These are phyloP conservation scores for Xenentodon cancila DNA, from an alignment of 2,797 vertebrate species.

Conservation along the genomic window DNA sequence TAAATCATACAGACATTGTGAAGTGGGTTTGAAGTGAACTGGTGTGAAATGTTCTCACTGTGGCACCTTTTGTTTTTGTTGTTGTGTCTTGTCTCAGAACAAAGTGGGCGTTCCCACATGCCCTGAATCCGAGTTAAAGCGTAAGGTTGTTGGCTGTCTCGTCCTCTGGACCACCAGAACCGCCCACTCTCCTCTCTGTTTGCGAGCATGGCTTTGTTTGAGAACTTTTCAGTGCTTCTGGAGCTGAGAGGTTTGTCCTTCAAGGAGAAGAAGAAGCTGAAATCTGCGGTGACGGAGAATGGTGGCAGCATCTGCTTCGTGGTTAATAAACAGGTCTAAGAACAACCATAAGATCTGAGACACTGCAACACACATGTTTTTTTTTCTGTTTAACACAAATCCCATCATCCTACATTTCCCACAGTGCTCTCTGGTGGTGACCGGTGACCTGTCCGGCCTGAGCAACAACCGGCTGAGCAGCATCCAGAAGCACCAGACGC, in stretches of 20 bases:
- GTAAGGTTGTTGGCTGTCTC: too few species aligned
- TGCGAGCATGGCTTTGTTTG: slow-evolving; percentile 79
- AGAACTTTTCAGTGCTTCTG: slow-evolving; percentile 78
- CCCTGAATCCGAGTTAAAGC: too few species aligned
- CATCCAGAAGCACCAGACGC: slow-evolving; percentile 76
- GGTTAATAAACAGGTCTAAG: slow-evolving; percentile 71
- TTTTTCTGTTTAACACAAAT: neutral
- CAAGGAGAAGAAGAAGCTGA: slow-evolving; percentile 82
- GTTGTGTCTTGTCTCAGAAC: too few species aligned
- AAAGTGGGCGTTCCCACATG: too few species aligned
- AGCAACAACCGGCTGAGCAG: slow-evolving; percentile 76
- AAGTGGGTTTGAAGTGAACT: too few species aligned
- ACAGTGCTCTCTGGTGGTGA: slow-evolving; percentile 87
- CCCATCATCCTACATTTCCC: slow-evolving; percentile 1
- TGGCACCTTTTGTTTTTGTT: too few species aligned
- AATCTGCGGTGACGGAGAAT: slow-evolving; percentile 75
- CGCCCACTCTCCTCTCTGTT: neutral
- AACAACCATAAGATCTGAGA: too few species aligned
- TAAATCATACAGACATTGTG: too few species aligned
- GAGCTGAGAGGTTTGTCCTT: slow-evolving; percentile 79
- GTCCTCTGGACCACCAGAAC: too few species aligned
- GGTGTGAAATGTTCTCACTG: too few species aligned
- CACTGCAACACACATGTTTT: too few species aligned
- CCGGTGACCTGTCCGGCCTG: slow-evolving; percentile 70
- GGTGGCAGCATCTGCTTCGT: slow-evolving; percentile 80